Evolutionary conservation across 2,888 invertebrate species (phyloP).

Genomic region (Chymomyza amoena): DNA sequence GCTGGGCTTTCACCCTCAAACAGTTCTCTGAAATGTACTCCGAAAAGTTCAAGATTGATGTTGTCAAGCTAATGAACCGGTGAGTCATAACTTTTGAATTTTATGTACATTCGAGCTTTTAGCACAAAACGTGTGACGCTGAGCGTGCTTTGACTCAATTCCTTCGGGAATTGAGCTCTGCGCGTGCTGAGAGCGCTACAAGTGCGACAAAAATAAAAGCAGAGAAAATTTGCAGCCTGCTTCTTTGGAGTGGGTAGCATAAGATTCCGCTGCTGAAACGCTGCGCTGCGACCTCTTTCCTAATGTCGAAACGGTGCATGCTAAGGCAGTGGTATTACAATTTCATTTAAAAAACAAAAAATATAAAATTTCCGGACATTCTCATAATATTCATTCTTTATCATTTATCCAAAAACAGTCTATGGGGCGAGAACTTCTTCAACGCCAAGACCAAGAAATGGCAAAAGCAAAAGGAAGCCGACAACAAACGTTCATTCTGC

Average conservation of each 20-base stretch:
- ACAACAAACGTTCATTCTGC: slow-evolving; percentile 98
- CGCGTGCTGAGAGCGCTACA: slow-evolving; percentile 78
- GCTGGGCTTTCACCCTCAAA: slow-evolving; percentile 99
- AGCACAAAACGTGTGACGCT: slow-evolving; percentile 77
- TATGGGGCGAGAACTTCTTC: slow-evolving; percentile 99
- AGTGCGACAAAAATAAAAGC: slow-evolving; percentile 84
- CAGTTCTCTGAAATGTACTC: slow-evolving; percentile 99
- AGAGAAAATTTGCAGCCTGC: slow-evolving; percentile 76
- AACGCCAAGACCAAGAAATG: slow-evolving; percentile 98
- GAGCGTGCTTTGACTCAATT: slow-evolving; percentile 50
- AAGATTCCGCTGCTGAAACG: slow-evolving; percentile 82
- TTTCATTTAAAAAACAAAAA: slow-evolving; percentile 3
- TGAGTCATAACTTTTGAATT: slow-evolving; percentile 55
- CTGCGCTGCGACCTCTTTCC: slow-evolving; percentile 89
- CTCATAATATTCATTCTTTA: not conserved
- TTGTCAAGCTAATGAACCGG: slow-evolving; percentile 97
- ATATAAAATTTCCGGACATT: not conserved
- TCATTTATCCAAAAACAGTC: slow-evolving; percentile 61
- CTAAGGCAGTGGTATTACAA: slow-evolving; percentile 78
- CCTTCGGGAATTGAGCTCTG: slow-evolving; percentile 35
- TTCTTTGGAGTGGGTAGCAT: slow-evolving; percentile 6
- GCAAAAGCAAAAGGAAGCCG: slow-evolving; percentile 93
- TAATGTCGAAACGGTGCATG: slow-evolving; percentile 86
- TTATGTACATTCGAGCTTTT: slow-evolving; percentile 64
- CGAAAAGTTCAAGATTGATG: slow-evolving; percentile 98